These are phyloP conservation scores for Felis catus DNA, from an alignment of 2,113 vertebrate genomes.

Conservation along the genomic window DNA sequence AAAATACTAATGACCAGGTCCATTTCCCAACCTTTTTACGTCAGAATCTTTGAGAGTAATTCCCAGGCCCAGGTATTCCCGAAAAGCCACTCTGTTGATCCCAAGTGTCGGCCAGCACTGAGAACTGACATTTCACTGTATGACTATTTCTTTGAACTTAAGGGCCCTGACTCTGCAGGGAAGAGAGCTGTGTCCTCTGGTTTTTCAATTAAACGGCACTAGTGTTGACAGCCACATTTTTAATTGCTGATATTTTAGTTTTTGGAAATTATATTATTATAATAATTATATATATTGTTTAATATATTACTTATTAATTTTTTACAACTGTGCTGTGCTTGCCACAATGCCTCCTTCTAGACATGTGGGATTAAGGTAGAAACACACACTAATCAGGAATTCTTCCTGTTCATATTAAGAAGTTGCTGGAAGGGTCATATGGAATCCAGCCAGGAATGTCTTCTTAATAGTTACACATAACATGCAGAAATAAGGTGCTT, in stretches of 20 bases:
- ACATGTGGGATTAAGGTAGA: neutral
- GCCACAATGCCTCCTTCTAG: neutral
- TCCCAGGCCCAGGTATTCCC: too few species aligned
- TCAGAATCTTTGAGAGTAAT: neutral
- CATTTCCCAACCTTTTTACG: neutral
- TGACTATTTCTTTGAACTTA: neutral
- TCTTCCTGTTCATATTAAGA: neutral
- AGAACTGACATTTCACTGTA: neutral
- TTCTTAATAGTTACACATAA: neutral
- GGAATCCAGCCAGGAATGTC: neutral
- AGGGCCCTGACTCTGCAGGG: neutral
- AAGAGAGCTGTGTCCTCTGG: neutral
- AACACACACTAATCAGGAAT: neutral
- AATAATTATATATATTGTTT: neutral
- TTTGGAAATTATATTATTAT: neutral
- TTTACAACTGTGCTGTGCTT: neutral
- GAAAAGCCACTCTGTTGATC: neutral
- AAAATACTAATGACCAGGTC: neutral
- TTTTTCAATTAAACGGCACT: neutral
- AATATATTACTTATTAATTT: neutral
- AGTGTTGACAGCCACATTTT: neutral
- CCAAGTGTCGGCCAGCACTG: rapidly evolving
- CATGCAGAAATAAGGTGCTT: neutral
- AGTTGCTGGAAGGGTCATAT: neutral
- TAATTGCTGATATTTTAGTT: neutral